A percentile compares a stretch with the other conserved stretches of the same genome.
Conservation (phyloP, 2,113 vertebrate species). For the Indri indri region DNA sequence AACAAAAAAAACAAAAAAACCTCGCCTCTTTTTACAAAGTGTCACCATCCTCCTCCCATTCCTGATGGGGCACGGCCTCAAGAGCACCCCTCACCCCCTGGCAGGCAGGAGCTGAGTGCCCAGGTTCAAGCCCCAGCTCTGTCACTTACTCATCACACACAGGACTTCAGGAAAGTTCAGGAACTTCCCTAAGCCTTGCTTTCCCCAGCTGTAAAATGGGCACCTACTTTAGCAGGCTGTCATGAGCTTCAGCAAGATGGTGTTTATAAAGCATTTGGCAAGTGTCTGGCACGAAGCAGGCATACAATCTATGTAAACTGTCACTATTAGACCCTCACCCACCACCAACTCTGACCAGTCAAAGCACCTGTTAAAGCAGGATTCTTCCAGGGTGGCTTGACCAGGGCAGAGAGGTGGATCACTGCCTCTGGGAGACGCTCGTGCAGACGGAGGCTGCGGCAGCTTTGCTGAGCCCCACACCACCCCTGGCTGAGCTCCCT, state of each 20-base stretch:
- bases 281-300: neutral
- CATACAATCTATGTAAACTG: rapidly evolving
- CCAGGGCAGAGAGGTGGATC: neutral
- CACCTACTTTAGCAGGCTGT: neutral
- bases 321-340: neutral
- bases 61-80: neutral
- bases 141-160: neutral
- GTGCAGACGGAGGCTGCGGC: neutral
- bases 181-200: neutral
- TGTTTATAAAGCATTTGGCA: neutral
- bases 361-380: neutral
- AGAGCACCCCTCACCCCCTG: neutral
- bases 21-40: neutral
- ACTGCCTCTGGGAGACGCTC: no score
- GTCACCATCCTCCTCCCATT: neutral
- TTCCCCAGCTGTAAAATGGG: neutral
- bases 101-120: neutral
- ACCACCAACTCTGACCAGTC: no score
- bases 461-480: neutral
- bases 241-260: neutral
- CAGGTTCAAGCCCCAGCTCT: neutral
- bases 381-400: neutral
- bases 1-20: no score
- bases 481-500: neutral
- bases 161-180: neutral